Conservation (phyloP, 2,888 invertebrate genomes). For the Torymus tubicola region DNA sequence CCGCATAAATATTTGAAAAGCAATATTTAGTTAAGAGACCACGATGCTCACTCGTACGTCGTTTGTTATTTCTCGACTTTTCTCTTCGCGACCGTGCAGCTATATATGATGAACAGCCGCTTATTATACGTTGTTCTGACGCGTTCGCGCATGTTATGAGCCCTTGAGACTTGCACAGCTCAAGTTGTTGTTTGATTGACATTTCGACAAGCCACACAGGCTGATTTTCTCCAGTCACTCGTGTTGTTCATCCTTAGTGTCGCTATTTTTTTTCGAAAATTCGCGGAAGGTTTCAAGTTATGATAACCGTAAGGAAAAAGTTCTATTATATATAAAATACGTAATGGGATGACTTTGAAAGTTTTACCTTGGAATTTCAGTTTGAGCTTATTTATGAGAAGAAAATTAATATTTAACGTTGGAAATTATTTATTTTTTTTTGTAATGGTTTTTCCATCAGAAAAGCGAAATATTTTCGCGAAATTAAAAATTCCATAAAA, state of each 20-base stretch:
- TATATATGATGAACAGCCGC: not conserved
- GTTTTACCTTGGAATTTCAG: too few relatives aligned
- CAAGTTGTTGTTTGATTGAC: constrained; percentile 12
- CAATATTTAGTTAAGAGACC: too few relatives aligned
- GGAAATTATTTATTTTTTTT: too few relatives aligned
- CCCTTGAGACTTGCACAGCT: not conserved
- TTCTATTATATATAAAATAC: not conserved
- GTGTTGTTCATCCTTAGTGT: too few relatives aligned
- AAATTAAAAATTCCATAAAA: too few relatives aligned
- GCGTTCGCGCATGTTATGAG: not conserved
- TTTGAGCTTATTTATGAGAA: too few relatives aligned
- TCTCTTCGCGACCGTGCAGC: not conserved
- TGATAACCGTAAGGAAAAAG: not conserved
- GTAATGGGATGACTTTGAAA: too few relatives aligned
- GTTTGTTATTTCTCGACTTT: not conserved
- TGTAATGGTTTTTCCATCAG: too few relatives aligned
- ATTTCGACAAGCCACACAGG: constrained; percentile 27
- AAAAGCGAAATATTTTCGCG: too few relatives aligned
- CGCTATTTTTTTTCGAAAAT: not conserved
- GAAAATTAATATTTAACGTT: too few relatives aligned
- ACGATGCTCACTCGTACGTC: not conserved
- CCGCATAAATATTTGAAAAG: too few relatives aligned
- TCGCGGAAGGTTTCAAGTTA: not conserved
- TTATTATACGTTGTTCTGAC: not conserved
- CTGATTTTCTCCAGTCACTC: not conserved